Base-by-base conservation (phyloP, 1,140 invertebrate species). In the Apis cerana region DNA sequence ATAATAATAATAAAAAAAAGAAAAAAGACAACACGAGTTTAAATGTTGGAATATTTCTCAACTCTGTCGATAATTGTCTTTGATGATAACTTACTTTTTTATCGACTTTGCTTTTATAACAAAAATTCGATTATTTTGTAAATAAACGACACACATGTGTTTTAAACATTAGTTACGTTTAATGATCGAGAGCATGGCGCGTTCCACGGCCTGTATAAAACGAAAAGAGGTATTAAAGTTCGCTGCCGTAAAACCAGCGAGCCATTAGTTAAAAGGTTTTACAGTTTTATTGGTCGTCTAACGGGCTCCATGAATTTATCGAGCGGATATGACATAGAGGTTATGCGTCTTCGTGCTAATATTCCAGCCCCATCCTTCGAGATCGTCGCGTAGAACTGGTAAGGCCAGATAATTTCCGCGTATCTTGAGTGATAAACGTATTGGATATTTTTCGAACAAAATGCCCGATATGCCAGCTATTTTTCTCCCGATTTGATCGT, bases 191-290 rank as follows among this genome's bases (percentile, higher is more conserved):
- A 3, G 74, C 64, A 79, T 82, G 65, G 65, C 67, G 59, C 17
- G 48, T 61, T 72, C 17, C 52, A n/a, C 67, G 68, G 54, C 43
- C 71, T 52, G 64, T 52, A 54, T 77, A 83, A 64, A 74, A 80
- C 70, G 78, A 84, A 80, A 78, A 61, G 69, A 69, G 62, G 76
- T 80, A 89, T 85, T 90, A 90, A 89, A 90, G 87, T 89, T 89
- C 65, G 78, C 71, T 76, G 68, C 83, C 70, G 84, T 87, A 88
- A 89, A 89, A 79, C 75, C 80, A 75, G 61, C 75, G 59, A 23
- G 77, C 89, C 89, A 90, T 90, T 91, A 90, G 87, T 90, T 90
- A 90, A 89, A 89, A 89, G 89, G 89, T 87, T 91, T 89, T 87
- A 75, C 83, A 85, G 89, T 89, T 91, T 91, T 91, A 91, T 90